Percentiles rank a stretch among this genome's conserved stretches.
phyloP scores from a whole-genome alignment of 2,797 vertebrate species.

The Bradypus variegatus region DNA sequence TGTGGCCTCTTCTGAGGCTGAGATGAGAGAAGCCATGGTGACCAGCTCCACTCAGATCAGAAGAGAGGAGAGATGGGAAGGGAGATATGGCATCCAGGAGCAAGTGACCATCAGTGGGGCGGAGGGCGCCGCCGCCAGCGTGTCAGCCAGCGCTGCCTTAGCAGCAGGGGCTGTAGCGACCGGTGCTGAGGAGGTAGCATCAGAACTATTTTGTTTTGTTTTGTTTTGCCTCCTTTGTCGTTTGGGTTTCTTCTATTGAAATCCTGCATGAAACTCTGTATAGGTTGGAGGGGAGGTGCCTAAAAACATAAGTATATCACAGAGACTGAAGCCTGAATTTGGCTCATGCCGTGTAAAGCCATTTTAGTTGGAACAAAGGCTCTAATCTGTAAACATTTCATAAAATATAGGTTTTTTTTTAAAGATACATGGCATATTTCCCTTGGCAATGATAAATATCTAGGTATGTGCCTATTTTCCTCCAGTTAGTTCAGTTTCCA shows the following conservation, averaged over 20 bases:
- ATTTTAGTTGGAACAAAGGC: neutral
- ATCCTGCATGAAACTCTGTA: neutral
- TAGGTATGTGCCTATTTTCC: neutral
- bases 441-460: neutral
- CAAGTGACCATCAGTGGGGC: constrained; percentile 70
- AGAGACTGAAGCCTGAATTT: neutral
- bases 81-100: constrained; percentile 74
- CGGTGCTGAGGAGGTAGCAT: constrained; percentile 79
- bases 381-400: neutral
- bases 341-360: neutral
- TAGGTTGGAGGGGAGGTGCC: neutral
- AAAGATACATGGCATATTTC: neutral
- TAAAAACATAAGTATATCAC: neutral
- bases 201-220: neutral
- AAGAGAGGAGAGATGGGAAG: constrained; percentile 81
- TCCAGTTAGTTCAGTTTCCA: neutral
- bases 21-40: constrained; percentile 78
- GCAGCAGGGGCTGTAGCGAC: constrained; percentile 38
- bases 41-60: constrained; percentile 78
- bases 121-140: constrained; percentile 55
- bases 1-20: constrained; percentile 72
- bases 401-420: neutral
- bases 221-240: neutral
- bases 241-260: neutral
- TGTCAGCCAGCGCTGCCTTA: constrained; percentile 49